Evolutionary conservation across 2,888 invertebrate genomes (phyloP), one percentile per base, ranked within the genome.

Genomic region (Orthonevra nobilis): DNA sequence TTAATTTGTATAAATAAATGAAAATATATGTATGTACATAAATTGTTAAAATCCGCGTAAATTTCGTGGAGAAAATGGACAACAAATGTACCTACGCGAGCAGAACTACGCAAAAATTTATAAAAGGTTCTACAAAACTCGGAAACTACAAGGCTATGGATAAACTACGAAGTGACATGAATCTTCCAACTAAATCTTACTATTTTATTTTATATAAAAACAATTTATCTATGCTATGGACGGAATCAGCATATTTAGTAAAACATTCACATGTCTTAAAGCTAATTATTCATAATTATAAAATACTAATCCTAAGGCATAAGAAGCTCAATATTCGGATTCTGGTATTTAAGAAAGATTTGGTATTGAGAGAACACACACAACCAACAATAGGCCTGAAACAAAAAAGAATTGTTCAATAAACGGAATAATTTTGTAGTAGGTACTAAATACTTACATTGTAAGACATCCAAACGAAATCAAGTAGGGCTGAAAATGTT

Each of bases 351-450:
- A 83, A 94, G 90, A 84, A 95, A 93, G 58, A 95, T 91, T 90
- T 94, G 94, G 86, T 96, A 97, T 84, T 95, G 94, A 0, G 96
- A 96, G 82, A 93, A 92, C 0, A 97, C 95, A 74, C 95, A 95
- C 17, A 96, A 87, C 93, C 95, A 95, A 86, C 95, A 96, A 85
- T 97, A 96, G 15, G 94, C 91, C 96, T 96, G 90, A 74, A 92
- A 92, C 19, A 74, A 48, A n/a, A n/a, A n/a, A n/a, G n/a, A n/a
- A n/a, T n/a, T n/a, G n/a, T n/a, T n/a, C n/a, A n/a, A n/a, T n/a
- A n/a, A n/a, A n/a, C n/a, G n/a, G n/a, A 30, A 48, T 40, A 4
- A 20, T 14, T 5, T 3, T 0, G 4, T 3, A 34, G 2, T 12
- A 6, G 23, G 28, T 4, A 5, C 9, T 4, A 7, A 30, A 44